These are phyloP conservation scores for Lordiphosa stackelbergi DNA, from an alignment of 1,140 invertebrate genomes.

Conservation along the genomic window DNA sequence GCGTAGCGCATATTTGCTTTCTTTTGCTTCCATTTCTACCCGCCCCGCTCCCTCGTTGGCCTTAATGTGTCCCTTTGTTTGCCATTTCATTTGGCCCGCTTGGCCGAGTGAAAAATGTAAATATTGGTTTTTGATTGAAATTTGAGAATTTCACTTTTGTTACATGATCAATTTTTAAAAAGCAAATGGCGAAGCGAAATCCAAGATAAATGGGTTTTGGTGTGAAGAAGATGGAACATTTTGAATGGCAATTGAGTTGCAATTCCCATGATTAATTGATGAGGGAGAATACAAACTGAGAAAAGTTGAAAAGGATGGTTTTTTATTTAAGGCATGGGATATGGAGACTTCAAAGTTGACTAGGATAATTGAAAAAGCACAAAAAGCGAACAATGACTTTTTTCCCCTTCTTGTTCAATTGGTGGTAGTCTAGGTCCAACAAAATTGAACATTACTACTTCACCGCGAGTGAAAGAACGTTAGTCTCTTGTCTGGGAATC, in stretches of 20 bases:
- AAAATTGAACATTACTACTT: no score
- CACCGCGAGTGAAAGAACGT: no score
- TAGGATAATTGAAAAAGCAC: no score
- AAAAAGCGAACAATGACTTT: no score
- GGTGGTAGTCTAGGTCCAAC: no score
- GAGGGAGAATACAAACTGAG: neutral
- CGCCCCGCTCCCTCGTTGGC: no score
- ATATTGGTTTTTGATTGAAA: constrained; percentile 64
- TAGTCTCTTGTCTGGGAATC: no score
- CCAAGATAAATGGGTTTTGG: constrained; percentile 10
- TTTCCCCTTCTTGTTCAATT: no score
- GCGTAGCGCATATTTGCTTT: constrained; percentile 1
- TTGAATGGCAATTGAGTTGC: constrained; percentile 5
- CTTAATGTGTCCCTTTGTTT: constrained; percentile 29
- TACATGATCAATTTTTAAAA: constrained; percentile 35
- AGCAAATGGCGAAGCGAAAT: constrained; percentile 1
- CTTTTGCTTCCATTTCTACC: no score
- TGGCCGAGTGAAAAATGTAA: constrained; percentile 46
- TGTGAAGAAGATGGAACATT: constrained; percentile 4
- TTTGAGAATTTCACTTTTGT: constrained; percentile 31
- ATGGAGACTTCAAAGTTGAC: no score
- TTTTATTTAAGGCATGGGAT: no score
- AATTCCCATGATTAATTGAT: constrained; percentile 8
- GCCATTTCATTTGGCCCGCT: constrained; percentile 23
- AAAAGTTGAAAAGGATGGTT: no score